Conservation (phyloP, 1,140 invertebrate genomes). For the Drosophila watanabei region DNA sequence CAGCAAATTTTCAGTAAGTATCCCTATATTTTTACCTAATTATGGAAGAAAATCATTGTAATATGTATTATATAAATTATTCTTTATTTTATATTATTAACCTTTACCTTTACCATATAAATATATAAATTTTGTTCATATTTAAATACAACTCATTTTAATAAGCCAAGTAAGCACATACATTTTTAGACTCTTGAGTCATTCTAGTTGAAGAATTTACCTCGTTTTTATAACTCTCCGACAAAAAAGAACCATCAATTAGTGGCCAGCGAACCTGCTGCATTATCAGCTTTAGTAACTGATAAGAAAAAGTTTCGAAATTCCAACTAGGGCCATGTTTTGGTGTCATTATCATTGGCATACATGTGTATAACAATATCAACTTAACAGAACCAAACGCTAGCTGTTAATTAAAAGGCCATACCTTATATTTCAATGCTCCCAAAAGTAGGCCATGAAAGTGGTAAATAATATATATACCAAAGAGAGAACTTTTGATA, state of each 20-base stretch:
- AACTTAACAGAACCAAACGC: background rate
- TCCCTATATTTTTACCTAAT: no score
- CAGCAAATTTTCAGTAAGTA: no score
- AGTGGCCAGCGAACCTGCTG: slow-evolving; percentile 27
- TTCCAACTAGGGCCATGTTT: slow-evolving; percentile 29
- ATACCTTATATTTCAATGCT: background rate
- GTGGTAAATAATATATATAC: background rate
- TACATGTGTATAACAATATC: slow-evolving; percentile 14
- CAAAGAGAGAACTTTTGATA: background rate
- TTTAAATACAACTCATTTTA: background rate
- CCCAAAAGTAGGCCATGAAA: slow-evolving; percentile 13
- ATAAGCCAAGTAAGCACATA: no score
- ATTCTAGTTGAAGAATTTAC: background rate
- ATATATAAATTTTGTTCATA: background rate
- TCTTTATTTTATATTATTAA: no score
- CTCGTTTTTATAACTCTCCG: background rate
- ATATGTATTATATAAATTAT: no score
- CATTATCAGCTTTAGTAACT: slow-evolving; percentile 34
- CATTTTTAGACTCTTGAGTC: slow-evolving; percentile 4
- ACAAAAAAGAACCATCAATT: slow-evolving; percentile 26
- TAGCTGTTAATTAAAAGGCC: slow-evolving; percentile 10
- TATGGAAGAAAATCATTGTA: no score
- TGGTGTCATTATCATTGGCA: slow-evolving; percentile 26
- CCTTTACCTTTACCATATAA: no score
- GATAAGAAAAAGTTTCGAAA: slow-evolving; percentile 37